phyloP scores from a whole-genome alignment of 2,113 vertebrate genomes.

The Collichthys lucidus region DNA sequence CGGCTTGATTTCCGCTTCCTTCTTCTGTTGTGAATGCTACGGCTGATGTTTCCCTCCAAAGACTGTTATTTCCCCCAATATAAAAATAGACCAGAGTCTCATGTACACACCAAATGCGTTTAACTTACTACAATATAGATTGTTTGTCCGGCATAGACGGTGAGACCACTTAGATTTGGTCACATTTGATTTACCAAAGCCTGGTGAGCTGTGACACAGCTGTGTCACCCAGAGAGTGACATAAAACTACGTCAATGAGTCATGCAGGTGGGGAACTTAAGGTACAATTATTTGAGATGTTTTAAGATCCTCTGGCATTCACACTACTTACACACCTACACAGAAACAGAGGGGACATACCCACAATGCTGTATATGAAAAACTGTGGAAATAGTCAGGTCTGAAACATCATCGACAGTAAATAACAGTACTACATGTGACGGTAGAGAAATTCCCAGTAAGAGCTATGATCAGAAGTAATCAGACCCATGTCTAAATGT shows the following conservation, averaged over 20 bases:
- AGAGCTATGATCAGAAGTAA: slow-evolving; percentile 46
- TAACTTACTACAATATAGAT: background rate
- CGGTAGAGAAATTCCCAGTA: slow-evolving; percentile 70
- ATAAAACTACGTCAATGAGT: slow-evolving; percentile 1
- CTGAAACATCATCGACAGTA: slow-evolving; percentile 60
- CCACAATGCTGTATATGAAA: slow-evolving; percentile 45
- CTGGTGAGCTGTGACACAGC: slow-evolving; percentile 23
- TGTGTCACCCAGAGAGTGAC: background rate
- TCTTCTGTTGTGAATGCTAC: slow-evolving; percentile 30
- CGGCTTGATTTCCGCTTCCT: slow-evolving; percentile 52
- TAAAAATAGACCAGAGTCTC: slow-evolving; percentile 27
- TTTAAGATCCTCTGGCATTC: slow-evolving; percentile 39
- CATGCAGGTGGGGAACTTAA: slow-evolving; percentile 17
- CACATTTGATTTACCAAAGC: slow-evolving; percentile 21
- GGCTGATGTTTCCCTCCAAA: slow-evolving; percentile 38
- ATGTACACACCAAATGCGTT: slow-evolving; percentile 20
- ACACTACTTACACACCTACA: slow-evolving; percentile 40
- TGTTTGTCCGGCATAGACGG: background rate
- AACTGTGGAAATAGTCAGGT: slow-evolving; percentile 66
- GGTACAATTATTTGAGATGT: background rate
- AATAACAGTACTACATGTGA: slow-evolving; percentile 59
- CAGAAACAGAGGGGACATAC: slow-evolving; percentile 58
- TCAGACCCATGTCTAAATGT: slow-evolving; percentile 34
- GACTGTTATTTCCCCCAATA: background rate
- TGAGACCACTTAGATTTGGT: background rate